Base-by-base conservation (phyloP, 2,888 invertebrate species). In the Odontocerum albicorne region DNA sequence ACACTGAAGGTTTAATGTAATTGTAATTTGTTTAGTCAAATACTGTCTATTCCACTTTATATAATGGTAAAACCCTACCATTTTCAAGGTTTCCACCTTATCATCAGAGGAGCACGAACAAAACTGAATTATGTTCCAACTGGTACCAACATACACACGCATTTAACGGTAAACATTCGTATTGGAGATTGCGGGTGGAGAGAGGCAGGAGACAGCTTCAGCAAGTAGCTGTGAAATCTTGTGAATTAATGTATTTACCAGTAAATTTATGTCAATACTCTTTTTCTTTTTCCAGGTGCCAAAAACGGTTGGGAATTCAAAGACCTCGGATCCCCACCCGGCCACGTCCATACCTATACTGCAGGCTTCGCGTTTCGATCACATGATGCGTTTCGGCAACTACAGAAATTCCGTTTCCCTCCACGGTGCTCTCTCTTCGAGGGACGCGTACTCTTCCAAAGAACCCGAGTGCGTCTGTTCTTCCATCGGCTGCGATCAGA, bases 321-420 rank as follows among this genome's bases (percentile, higher is more conserved):
- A 40, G 16, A 4, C 32, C 3, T 38, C 40, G 4, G 51, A 47
- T 13, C 46, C 36, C 8, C 50, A 52, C 43, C 31, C 72, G 0
- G 72, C 71, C 6, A 77, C 78, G 0, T 78, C 77, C 0, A 78
- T 78, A 62, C 77, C 78, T 0, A 78, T 78, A 2, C 55, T 78
- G 31, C 78, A 78, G 65, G 78, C 78, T 22, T 68, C 77, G 0
- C 69, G 76, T 51, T 78, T 78, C 57, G 78, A 77, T 52, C 67
- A 77, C 10, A 38, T 49, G 10, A 51, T 55, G 19, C 22, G 61
- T n/a, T 58, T 61, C 31, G 51, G 53, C 8, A 49, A 39, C 33
- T 70, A 77, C 60, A 60, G 77, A 60, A 77, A 75, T 0, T 75
- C 77, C 16, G 77, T 77, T 3, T 74, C 77, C 58, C 75, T 76